Base-by-base conservation (phyloP, 92 coral and sea anemone species). In the Isaurus tuberculatus region DNA sequence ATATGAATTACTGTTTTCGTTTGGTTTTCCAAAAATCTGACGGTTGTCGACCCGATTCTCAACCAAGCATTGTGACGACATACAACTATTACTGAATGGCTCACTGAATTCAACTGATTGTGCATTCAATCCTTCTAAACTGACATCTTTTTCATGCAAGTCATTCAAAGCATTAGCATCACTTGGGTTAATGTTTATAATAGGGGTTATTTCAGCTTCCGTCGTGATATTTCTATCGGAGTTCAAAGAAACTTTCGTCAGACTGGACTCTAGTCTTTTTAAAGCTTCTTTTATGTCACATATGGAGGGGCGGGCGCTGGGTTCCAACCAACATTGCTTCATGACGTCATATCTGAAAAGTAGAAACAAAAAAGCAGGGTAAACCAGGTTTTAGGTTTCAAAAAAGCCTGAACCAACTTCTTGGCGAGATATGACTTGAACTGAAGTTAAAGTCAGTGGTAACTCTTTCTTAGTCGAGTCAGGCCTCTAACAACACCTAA, bases 241-340 rank as follows among this genome's bases (percentile, higher is more conserved):
- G 29, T 75, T 86, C 48, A 77, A 79, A 17, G 66, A n/a, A 20
- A 84, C 88, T 26, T 66, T 71, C 73, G 85, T 65, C 25, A 43
- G 74, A 5, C 86, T 31, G 22, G 26, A 5, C 83, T 79, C 83
- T 11, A 89, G 87, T 13, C 77, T 82, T 60, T 72, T 66, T 13
- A 93, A 70, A 44, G 86, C 40, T 0, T 90, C 42, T 48, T 84
- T 84, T 57, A 93, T 86, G 25, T 93, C 90, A 44, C 79, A 71
- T 60, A 88, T 84, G 2, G 89, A 65, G 10, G 92, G 94, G 22
- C 97, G 89, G 70, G 84, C 74, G 27, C 80, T 48, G 4, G 92
- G 75, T 19, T 93, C 97, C 33, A 73, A 48, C 97, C 97, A 93
- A 70, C 97, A 93, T 79, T 89, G 88, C 68, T 80, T 83, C 94